Base-by-base conservation (phyloP, 2,888 invertebrate genomes). In the Tetrapedia diversipes region DNA sequence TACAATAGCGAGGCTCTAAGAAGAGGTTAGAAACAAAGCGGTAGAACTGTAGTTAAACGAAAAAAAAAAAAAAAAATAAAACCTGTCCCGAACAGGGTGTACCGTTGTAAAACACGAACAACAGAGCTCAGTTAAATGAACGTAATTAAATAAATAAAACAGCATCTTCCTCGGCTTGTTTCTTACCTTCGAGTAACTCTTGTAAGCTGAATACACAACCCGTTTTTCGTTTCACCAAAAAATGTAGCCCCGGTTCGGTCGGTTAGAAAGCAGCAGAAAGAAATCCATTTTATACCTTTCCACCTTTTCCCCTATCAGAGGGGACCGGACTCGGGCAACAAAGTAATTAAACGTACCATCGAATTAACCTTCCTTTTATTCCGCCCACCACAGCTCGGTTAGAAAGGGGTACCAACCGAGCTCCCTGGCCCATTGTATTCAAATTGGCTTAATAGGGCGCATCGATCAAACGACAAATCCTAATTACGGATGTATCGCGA, bases 401-500 rank as follows among this genome's bases (percentile, higher is more conserved):
- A 60, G 72, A 45, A 60, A 47, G 53, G 47, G 27, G 39, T 10
- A 22, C 14, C 11, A 10, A 14, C 32, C 11, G 8, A 51, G 29
- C 37, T 8, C n/a, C 24, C 6, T 29, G 24, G n/a, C 32, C 32
- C 34, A 71, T 77, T 72, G 78, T 78, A 77, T 78, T 77, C 59
- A 77, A 67, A 78, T 78, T 57, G 57, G 57, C 53, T 64, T 59
- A 59, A 74, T 57, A 63, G 63, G 59, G n/a, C 37, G 43, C 75
- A 39, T 74, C 61, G 61, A 74, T 74, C 74, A 63, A 74, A 76
- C 56, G 73, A 67, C 74, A 60, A 24, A 67, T 60, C 49, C 54
- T 67, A 74, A 66, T 74, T 74, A 74, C 72, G 51, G 43, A 63
- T 57, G 32, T 24, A 47, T 39, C 57, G n/a, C 57, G 73, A 24